phyloP scores from a whole-genome alignment of 2,888 invertebrate genomes.

The Spodoptera picta region DNA sequence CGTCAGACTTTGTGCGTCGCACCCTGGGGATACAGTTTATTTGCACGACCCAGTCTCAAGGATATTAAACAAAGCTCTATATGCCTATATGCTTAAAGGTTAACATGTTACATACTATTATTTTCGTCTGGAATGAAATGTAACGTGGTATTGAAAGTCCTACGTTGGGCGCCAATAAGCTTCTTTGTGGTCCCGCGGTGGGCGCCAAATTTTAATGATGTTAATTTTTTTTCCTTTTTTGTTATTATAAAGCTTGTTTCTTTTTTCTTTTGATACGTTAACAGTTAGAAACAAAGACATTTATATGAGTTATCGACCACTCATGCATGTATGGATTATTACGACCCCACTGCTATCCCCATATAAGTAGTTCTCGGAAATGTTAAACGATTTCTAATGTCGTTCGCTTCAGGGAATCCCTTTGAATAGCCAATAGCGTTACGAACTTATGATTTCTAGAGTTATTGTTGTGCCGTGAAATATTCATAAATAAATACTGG shows the following conservation, averaged over 20 bases:
- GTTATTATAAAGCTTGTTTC: too few relatives aligned
- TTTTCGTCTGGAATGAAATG: not conserved
- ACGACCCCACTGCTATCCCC: constrained; percentile 1
- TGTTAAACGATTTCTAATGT: constrained; percentile 18
- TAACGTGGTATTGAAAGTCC: not conserved
- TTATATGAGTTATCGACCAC: too few relatives aligned
- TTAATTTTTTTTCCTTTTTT: too few relatives aligned
- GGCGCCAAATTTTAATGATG: too few relatives aligned
- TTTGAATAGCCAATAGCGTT: not conserved
- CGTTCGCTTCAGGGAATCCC: constrained; percentile 22
- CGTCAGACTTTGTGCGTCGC: constrained; percentile 13
- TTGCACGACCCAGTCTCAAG: constrained; percentile 19
- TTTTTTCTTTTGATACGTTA: too few relatives aligned
- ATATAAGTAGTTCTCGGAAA: constrained; percentile 21
- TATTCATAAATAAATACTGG: not conserved
- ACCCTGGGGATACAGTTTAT: constrained; percentile 15
- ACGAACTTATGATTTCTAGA: constrained; percentile 1
- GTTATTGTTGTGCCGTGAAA: not conserved
- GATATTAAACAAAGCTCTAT: not conserved
- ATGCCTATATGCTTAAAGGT: too few relatives aligned
- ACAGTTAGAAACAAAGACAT: too few relatives aligned
- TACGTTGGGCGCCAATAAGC: constrained; percentile 28
- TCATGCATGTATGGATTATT: not conserved
- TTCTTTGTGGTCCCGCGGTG: too few relatives aligned
- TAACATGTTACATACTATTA: not conserved